These are phyloP conservation scores for Drosophila meridiana DNA, from an alignment of 2,888 invertebrate genomes.

Conservation along the genomic window DNA sequence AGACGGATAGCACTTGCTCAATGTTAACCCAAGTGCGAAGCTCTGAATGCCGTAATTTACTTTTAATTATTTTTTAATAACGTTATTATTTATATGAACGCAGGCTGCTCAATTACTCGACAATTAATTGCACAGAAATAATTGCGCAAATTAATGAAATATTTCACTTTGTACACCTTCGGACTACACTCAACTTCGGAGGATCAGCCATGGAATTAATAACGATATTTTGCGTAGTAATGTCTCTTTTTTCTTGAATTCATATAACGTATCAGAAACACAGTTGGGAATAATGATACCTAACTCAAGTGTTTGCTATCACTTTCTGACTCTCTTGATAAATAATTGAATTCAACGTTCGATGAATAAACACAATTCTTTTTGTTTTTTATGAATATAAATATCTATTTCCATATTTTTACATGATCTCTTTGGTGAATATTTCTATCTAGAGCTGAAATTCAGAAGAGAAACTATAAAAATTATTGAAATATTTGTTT, in stretches of 20 bases:
- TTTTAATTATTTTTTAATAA: conserved; percentile 7
- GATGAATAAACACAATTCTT: no score
- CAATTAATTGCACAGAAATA: background rate
- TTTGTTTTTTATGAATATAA: no score
- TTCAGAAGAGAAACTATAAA: background rate
- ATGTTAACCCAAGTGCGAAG: background rate
- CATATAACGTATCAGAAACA: no score
- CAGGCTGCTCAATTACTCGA: background rate
- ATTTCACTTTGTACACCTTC: background rate
- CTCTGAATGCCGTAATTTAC: conserved; percentile 1
- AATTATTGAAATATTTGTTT: background rate
- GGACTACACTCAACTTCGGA: background rate
- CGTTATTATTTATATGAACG: background rate
- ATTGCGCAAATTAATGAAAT: background rate
- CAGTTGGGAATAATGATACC: no score
- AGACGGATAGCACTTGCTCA: background rate
- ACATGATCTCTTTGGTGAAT: no score
- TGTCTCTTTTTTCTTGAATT: background rate
- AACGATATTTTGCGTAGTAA: background rate
- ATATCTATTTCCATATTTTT: no score
- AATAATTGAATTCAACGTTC: no score
- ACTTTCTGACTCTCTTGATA: no score
- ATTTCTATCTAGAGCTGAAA: background rate
- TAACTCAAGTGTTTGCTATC: no score
- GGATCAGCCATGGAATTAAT: background rate